Percentiles rank a stretch among this genome's conserved stretches.
These are phyloP conservation scores for Craseonycteris thonglongyai DNA, from an alignment of 2,113 vertebrate genomes.

Conservation along the genomic window DNA sequence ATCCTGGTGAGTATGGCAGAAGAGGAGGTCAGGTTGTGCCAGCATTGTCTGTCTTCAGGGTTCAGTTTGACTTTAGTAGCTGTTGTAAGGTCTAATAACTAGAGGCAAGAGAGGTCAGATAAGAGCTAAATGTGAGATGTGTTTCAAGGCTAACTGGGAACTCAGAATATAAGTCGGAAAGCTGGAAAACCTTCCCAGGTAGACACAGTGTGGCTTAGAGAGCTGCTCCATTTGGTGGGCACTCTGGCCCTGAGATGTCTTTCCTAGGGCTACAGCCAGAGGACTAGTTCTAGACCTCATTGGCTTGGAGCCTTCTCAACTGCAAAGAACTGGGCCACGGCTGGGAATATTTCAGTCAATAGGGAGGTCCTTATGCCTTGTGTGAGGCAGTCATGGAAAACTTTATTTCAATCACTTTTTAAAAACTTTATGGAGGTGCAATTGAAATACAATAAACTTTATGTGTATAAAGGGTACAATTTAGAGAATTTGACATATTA, in stretches of 20 bases:
- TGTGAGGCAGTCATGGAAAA: neutral
- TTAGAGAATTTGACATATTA: neutral
- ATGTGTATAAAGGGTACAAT: neutral
- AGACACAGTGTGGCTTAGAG: neutral
- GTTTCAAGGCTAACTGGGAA: neutral
- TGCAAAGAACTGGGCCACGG: neutral
- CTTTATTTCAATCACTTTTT: neutral
- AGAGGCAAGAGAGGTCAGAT: neutral
- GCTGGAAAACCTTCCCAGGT: neutral
- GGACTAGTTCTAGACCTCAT: neutral
- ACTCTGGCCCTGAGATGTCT: neutral
- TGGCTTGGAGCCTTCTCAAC: neutral
- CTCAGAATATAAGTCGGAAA: neutral
- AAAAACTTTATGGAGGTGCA: neutral
- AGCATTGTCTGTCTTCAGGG: neutral
- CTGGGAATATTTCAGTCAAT: neutral
- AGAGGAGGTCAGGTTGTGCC: neutral
- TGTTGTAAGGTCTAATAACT: neutral
- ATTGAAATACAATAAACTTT: neutral
- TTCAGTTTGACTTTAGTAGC: neutral
- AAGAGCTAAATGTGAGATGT: neutral
- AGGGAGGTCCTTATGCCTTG: neutral
- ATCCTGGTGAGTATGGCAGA: neutral
- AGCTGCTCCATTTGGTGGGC: neutral
- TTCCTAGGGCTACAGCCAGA: neutral